Conservation (phyloP, 2,113 vertebrate genomes). For the Ageneiosus marmoratus region DNA sequence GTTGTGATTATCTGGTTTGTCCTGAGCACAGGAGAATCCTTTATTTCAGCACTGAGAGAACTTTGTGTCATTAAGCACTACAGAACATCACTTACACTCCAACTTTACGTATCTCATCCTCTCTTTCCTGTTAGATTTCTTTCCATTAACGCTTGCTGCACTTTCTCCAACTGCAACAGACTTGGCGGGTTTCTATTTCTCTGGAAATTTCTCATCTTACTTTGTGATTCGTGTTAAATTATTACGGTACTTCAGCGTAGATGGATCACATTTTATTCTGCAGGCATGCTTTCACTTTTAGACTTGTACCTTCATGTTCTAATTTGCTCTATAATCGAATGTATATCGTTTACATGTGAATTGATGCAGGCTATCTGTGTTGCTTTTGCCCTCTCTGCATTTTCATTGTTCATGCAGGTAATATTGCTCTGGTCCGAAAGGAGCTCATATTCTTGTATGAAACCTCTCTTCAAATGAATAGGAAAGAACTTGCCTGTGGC, state of each 20-base stretch:
- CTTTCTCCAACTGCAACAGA: neutral
- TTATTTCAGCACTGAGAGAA: neutral
- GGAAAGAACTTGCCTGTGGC: slow-evolving; percentile 76
- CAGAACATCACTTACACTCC: too few species aligned
- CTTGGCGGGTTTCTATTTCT: neutral
- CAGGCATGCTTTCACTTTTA: too few species aligned
- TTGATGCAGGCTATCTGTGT: neutral
- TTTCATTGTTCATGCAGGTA: slow-evolving; percentile 2
- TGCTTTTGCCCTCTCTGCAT: neutral
- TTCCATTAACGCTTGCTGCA: neutral
- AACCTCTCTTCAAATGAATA: neutral
- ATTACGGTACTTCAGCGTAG: neutral
- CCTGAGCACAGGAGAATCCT: neutral
- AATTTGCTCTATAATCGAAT: neutral
- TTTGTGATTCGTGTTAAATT: neutral
- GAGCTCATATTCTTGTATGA: slow-evolving; percentile 18
- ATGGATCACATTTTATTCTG: too few species aligned
- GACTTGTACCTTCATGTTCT: slow-evolving; percentile 30
- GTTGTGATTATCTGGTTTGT: too few species aligned
- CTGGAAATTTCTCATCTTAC: neutral
- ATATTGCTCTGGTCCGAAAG: slow-evolving; percentile 29
- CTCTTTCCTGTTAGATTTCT: neutral
- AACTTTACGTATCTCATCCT: neutral
- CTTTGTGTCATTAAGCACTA: neutral
- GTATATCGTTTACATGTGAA: neutral